Conservation (phyloP, 2,113 vertebrate genomes). For the Anser brachyrhynchus region DNA sequence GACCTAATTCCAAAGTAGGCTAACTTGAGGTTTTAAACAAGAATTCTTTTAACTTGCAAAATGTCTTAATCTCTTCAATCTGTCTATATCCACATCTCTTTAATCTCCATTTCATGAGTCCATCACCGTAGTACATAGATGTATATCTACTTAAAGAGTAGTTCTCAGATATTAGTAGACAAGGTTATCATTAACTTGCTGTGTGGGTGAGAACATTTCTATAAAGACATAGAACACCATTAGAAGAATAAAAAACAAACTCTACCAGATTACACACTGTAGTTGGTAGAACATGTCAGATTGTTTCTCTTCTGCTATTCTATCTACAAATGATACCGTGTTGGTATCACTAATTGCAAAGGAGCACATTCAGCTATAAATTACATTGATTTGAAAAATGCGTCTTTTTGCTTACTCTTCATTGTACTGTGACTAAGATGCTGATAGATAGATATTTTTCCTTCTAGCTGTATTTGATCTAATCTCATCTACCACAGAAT, state of each 20-base stretch:
- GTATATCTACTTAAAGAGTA: constrained; percentile 18
- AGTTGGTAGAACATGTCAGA: neutral
- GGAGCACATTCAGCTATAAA: neutral
- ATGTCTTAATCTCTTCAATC: neutral
- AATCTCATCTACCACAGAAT: neutral
- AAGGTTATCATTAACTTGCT: neutral
- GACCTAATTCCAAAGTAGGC: neutral
- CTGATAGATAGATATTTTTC: neutral
- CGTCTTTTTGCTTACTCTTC: neutral
- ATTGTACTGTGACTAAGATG: neutral
- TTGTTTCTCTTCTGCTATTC: neutral
- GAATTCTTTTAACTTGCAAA: constrained; percentile 16
- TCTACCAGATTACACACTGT: neutral
- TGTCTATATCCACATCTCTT: neutral
- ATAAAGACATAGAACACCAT: neutral
- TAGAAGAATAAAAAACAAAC: constrained; percentile 5
- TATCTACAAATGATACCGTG: neutral
- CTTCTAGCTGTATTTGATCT: neutral
- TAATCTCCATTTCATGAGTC: neutral
- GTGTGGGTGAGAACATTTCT: constrained; percentile 3
- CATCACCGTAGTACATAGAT: neutral
- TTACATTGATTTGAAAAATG: neutral
- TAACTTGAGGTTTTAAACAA: constrained; percentile 21
- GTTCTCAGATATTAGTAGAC: neutral
- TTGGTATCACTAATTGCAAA: neutral